Evolutionary conservation across 2,113 vertebrate genomes (phyloP).

Genomic region (Furnarius figulus): DNA sequence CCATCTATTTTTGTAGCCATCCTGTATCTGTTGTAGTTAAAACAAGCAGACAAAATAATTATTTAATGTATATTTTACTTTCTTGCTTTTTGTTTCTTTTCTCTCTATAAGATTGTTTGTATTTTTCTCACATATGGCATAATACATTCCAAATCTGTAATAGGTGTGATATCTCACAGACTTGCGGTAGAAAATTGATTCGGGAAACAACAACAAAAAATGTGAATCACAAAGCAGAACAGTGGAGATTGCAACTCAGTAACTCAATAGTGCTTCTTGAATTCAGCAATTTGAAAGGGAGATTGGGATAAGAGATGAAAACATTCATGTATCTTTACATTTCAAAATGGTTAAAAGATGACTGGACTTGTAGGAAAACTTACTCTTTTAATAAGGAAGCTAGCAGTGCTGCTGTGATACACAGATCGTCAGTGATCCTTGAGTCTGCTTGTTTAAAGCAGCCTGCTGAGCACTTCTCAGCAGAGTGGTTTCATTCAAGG

Average conservation of each 20-base stretch:
- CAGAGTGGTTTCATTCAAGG: conserved; percentile 14
- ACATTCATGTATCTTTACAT: not conserved
- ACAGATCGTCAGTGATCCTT: conserved; percentile 51
- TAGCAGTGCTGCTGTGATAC: conserved; percentile 38
- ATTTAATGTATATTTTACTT: not conserved
- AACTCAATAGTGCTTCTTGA: not conserved
- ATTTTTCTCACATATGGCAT: not conserved
- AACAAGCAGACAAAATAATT: not conserved
- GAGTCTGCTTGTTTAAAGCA: conserved; percentile 58
- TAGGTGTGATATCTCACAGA: not conserved
- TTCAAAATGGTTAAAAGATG: conserved; percentile 40
- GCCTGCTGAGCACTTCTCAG: conserved; percentile 54
- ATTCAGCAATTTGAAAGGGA: conserved; percentile 8
- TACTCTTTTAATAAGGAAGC: conserved; percentile 37
- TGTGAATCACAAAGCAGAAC: conserved; percentile 26
- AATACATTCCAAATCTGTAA: conserved; percentile 10
- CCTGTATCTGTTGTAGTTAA: not conserved
- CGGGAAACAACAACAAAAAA: conserved; percentile 42
- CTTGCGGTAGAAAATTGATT: conserved; percentile 46
- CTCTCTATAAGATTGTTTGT: not conserved
- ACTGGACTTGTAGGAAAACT: conserved; percentile 20
- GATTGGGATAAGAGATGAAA: not conserved
- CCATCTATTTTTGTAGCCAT: not conserved
- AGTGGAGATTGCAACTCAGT: not conserved
- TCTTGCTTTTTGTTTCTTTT: not conserved